These are phyloP conservation scores for Platygyra sinensis DNA, from an alignment of 64 coral and sea anemone species.

Conservation along the genomic window DNA sequence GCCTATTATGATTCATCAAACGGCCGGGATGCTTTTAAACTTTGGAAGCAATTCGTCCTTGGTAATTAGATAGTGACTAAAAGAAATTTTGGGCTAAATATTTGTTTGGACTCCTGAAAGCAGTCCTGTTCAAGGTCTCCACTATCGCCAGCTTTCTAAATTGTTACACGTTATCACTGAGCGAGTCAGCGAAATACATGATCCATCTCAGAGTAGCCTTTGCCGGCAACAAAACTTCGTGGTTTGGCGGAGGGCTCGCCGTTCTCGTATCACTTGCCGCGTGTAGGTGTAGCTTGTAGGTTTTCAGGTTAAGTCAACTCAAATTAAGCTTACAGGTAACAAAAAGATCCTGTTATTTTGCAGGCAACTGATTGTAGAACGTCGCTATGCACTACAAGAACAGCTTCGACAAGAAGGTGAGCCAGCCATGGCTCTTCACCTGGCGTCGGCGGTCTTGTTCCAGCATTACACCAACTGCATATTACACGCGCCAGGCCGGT, in stretches of 20 bases:
- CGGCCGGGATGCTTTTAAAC: neutral
- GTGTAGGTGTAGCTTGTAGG: too few relatives aligned
- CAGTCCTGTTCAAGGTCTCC: too few relatives aligned
- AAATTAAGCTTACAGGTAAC: neutral
- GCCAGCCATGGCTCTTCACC: conserved; percentile 94
- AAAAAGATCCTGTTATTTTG: neutral
- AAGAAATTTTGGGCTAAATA: too few relatives aligned
- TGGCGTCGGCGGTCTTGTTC: conserved; percentile 84
- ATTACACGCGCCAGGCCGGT: conserved; percentile 88
- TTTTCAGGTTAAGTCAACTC: neutral
- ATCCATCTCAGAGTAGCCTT: too few relatives aligned
- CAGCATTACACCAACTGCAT: conserved; percentile 88
- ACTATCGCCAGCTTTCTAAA: neutral
- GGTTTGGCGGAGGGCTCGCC: too few relatives aligned
- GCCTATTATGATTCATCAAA: too few relatives aligned
- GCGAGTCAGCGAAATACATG: too few relatives aligned
- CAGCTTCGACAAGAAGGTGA: conserved; percentile 96
- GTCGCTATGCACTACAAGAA: conserved; percentile 79
- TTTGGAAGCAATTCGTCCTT: too few relatives aligned
- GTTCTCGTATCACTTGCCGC: too few relatives aligned
- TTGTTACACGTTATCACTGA: neutral
- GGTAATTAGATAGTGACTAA: too few relatives aligned
- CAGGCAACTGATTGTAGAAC: conserved; percentile 84
- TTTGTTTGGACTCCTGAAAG: too few relatives aligned
- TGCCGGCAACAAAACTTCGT: too few relatives aligned